Evolutionary conservation across 1,140 invertebrate genomes (phyloP).

Genomic region (Panonychus citri): DNA sequence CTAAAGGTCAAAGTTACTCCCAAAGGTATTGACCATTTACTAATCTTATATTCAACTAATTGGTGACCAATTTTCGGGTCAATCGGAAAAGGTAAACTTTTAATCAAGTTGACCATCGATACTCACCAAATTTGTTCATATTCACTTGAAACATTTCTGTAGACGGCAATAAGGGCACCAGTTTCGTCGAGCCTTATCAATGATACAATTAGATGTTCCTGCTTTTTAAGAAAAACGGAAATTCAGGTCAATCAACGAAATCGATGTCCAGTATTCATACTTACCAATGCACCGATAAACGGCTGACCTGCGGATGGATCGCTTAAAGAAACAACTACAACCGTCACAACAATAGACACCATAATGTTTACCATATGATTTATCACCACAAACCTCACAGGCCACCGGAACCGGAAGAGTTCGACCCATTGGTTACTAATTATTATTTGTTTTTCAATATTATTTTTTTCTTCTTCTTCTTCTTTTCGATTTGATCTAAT

Average conservation of each 20-base stretch:
- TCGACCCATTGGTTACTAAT: conserved; percentile 29
- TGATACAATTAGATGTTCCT: conserved; percentile 43
- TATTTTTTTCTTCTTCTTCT: background rate
- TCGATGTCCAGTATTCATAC: no score
- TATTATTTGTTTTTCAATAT: background rate
- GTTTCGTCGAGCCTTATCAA: conserved; percentile 58
- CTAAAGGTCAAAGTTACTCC: no score
- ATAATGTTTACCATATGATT: conserved; percentile 65
- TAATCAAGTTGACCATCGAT: no score
- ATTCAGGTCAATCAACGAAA: no score
- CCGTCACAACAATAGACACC: conserved; percentile 65
- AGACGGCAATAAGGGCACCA: conserved; percentile 67
- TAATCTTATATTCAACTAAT: no score
- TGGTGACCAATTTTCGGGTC: no score
- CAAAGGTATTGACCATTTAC: no score
- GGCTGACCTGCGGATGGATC: conserved; percentile 41
- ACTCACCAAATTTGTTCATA: conserved; percentile 50
- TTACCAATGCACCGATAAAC: conserved; percentile 51
- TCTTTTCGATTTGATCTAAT: background rate
- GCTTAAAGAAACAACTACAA: conserved; percentile 68
- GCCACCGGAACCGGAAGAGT: conserved; percentile 37
- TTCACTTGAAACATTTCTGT: conserved; percentile 47
- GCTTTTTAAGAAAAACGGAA: conserved; percentile 26
- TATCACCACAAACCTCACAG: conserved; percentile 58
- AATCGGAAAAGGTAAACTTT: no score